Evolutionary conservation across 2,888 invertebrate species (phyloP).

Genomic region (Brachyopa scutellaris): DNA sequence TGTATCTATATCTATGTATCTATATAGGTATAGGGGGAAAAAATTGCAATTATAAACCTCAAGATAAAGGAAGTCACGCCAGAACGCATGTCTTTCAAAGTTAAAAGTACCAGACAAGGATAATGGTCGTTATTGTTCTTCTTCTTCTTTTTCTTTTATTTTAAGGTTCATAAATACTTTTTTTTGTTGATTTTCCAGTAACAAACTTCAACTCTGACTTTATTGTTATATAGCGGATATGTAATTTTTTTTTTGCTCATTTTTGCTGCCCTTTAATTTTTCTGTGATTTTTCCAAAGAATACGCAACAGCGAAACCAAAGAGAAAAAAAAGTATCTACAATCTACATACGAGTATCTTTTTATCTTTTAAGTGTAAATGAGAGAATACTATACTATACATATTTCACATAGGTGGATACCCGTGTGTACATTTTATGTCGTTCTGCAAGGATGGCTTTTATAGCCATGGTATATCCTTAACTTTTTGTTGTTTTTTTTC

Average conservation of each 20-base stretch:
- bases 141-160: constrained; percentile 11
- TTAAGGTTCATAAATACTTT: too few species aligned
- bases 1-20: constrained; percentile 38
- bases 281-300: constrained; percentile 27
- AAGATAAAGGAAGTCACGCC: constrained; percentile 60
- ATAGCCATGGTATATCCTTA: constrained; percentile 46
- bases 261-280: neutral
- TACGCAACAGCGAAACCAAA: neutral
- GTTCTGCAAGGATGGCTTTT: constrained; percentile 62
- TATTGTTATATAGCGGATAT: constrained; percentile 47
- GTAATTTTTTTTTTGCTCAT: constrained; percentile 4
- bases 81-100: constrained; percentile 56
- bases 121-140: constrained; percentile 50
- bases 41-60: constrained; percentile 42
- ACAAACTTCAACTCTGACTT: constrained; percentile 23
- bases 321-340: neutral
- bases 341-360: too few species aligned
- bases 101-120: constrained; percentile 41
- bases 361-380: constrained; percentile 25
- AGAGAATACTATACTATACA: neutral
- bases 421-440: constrained; percentile 17
- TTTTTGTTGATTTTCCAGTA: constrained; percentile 10
- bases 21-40: neutral
- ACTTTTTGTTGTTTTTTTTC: constrained; percentile 1
- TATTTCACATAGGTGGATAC: neutral